Base-by-base conservation (phyloP, 2,113 vertebrate species). In the Lota lota region DNA sequence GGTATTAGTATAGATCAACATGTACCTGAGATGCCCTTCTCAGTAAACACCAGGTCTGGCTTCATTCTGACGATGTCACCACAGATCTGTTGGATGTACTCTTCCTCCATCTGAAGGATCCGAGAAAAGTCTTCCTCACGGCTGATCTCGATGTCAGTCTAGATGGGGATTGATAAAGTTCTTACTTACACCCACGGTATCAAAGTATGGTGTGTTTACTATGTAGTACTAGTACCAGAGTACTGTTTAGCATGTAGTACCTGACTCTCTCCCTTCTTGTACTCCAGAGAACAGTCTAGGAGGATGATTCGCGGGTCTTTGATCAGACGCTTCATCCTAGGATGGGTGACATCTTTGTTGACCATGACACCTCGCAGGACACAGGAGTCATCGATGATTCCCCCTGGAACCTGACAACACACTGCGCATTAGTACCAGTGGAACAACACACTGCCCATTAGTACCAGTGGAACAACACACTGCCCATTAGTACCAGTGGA, bases 251-350 rank as follows among this genome's bases (percentile, higher is more conserved):
- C 28, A 33, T 4, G 40, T 47, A 47, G 40, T 47, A 98, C 96
- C 96, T 98, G 97, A 84, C 97, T 99, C 89, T 99, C 97, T 17
- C 97, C 97, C 76, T 99, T 99, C 89, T 99, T 99, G 89, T 97
- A 99, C 79, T 99, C 97, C 61, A 99, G 82, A 0, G 95, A 97
- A 22, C 97, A 98, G 86, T 99, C 97, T 24, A 99, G 86, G 14
- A 99, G 92, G 63, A 98, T 73, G 0, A 99, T 95, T 0, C 97
- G 92, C 0, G 97, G 97, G 22, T 95, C 94, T 81, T 92, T 94
- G 78, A 99, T 98, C 0, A 89, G 79, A 3, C 97, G 92, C 0
- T 92, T 93, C 97, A 99, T 99, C 2, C 93, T 88, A 0, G 97
- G 90, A 61, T 99, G 97, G 0, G 96, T 98, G 18, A 99, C 94